These are phyloP conservation scores for Oncorhynchus kisutch DNA, from an alignment of 2,113 vertebrate genomes.

Conservation along the genomic window DNA sequence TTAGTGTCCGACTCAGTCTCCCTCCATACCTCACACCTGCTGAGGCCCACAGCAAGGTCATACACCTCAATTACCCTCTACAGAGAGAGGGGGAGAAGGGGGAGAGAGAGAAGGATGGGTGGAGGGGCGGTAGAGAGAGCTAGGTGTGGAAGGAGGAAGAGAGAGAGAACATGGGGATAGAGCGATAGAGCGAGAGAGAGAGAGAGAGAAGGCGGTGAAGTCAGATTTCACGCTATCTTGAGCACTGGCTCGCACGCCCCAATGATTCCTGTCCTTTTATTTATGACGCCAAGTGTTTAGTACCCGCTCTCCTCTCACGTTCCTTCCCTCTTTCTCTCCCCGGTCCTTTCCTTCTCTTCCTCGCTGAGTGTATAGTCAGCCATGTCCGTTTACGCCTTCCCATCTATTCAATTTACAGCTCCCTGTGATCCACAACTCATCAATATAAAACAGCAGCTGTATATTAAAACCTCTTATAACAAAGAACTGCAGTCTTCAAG, in stretches of 20 bases:
- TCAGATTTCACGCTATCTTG: slow-evolving; percentile 69
- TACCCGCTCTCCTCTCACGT: slow-evolving; percentile 23
- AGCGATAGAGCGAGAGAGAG: neutral
- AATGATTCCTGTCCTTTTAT: slow-evolving; percentile 68
- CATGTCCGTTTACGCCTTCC: too few species aligned
- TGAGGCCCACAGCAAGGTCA: slow-evolving; percentile 69
- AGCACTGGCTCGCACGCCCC: slow-evolving; percentile 61
- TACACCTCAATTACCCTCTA: slow-evolving; percentile 65
- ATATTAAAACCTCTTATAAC: too few species aligned
- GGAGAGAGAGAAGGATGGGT: neutral
- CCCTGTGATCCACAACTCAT: too few species aligned
- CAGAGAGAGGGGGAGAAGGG: neutral
- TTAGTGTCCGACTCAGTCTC: slow-evolving; percentile 23
- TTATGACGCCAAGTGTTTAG: slow-evolving; percentile 64
- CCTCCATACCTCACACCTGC: slow-evolving; percentile 57
- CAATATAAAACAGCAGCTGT: too few species aligned
- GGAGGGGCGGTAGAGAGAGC: neutral
- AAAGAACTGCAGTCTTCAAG: too few species aligned
- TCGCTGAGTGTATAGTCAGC: neutral
- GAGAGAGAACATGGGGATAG: neutral
- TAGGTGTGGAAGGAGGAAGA: neutral
- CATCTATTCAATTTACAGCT: too few species aligned
- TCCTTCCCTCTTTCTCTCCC: slow-evolving; percentile 16
- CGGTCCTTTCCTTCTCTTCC: neutral
- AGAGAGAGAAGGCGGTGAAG: slow-evolving; percentile 13